These are phyloP conservation scores for Mesocentrotus franciscanus DNA, from an alignment of 53 echinoderm and acorn worm genomes.

Conservation along the genomic window DNA sequence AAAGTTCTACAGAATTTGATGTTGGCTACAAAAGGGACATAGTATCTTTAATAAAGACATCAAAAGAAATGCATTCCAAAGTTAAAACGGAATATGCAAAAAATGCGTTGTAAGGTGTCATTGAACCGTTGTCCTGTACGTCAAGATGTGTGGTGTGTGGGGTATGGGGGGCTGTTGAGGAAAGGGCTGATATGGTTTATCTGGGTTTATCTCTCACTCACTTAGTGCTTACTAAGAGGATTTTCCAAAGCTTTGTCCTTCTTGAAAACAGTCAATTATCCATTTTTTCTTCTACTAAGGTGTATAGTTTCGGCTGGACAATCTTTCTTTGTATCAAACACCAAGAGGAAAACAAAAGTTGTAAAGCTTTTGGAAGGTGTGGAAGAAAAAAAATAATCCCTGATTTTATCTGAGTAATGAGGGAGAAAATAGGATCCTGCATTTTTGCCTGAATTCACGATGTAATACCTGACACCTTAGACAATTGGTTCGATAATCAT, in stretches of 20 bases:
- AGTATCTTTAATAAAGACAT: too few relatives aligned
- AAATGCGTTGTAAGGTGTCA: not conserved
- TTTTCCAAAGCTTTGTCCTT: not conserved
- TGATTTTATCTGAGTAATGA: constrained; percentile 26
- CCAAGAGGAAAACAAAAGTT: not conserved
- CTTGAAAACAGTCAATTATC: not conserved
- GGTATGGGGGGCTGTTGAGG: not conserved
- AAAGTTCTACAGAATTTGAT: too few relatives aligned
- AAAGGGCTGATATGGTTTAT: not conserved
- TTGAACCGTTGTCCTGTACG: not conserved
- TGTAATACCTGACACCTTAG: constrained; percentile 22
- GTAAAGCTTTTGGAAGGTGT: not conserved
- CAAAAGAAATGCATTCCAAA: too few relatives aligned
- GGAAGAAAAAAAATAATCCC: not conserved
- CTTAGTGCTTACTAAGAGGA: constrained; percentile 23
- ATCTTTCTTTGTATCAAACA: constrained; percentile 29
- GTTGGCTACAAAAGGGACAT: too few relatives aligned
- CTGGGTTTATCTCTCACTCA: not conserved
- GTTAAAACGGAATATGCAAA: too few relatives aligned
- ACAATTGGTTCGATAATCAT: not conserved
- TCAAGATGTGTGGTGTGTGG: not conserved
- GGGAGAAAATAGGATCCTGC: constrained; percentile 17
- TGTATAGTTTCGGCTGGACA: not conserved
- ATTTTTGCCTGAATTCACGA: constrained; percentile 12
- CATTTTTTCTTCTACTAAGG: not conserved